Base-by-base conservation (phyloP, 1,140 invertebrate genomes). In the Magallana gigas region DNA sequence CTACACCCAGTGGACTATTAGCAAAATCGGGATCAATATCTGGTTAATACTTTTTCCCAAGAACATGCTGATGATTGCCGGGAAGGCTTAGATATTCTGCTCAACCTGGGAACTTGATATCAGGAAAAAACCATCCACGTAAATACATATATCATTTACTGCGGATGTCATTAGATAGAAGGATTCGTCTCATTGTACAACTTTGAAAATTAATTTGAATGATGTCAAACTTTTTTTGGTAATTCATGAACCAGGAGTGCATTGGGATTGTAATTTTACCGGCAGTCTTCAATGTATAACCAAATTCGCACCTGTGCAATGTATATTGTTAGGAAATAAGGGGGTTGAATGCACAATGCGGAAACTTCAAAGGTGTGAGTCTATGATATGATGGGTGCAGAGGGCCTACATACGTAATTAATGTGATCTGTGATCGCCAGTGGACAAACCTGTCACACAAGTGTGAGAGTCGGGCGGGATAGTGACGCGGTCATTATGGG, bases 351-450 rank as follows among this genome's bases (percentile, higher is more conserved):
- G 68, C 68, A 76, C 60, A 62, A 62, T 29, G 68, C 68, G 68
- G 68, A 76, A 29, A 76, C 68, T 76, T 76, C 68, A 76, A 76
- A 76, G 68, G 68, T 76, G 68, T 23, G 36, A 76, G 18, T 76
- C 68, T 76, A 29, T 76, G 68, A 76, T 76, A 76, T 76, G 68
- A 76, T 36, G 23, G 68, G 68, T 76, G 68, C 68, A 76, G 68
- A 76, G 68, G 36, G 68, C 68, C 18, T 76, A 76, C 14, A 29
- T 76, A 76, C 23, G 68, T 76, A 76, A 76, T 76, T 29, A 76
- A 76, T 76, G 68, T 76, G 68, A 76, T 76, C 36, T 76, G 8
- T 76, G 23, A 18, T 76, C 23, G 68, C 68, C 68, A 76, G 68
- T 76, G 68, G 68, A 76, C 68, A 76, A 76, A 76, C 8, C 68